Evolutionary conservation across 2,113 vertebrate genomes (phyloP), one percentile per base, ranked within the genome.

Genomic region (Percina caprodes): DNA sequence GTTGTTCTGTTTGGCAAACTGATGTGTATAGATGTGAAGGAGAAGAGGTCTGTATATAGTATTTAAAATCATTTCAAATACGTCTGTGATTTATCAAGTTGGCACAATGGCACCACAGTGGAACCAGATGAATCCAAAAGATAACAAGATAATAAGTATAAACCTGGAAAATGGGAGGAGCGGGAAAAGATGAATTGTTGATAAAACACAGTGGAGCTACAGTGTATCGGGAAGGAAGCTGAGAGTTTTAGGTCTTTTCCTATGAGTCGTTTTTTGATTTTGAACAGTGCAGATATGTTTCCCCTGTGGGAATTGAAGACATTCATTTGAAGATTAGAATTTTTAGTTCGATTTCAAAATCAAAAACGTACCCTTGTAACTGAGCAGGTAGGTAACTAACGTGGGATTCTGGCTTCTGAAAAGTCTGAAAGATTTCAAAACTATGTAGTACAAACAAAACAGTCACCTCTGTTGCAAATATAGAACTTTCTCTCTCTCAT

Each of bases 241-340:
- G 85, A 89, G 89, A 86, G 88, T 86, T 89, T 86, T 24, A 83
- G 75, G 81, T 91, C 85, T 91, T 86, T 89, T 87, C 82, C 84
- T 77, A 85, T 78, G 74, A 89, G 88, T 89, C 79, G 85, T 91
- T 93, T 91, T 85, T 75, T 92, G 91, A 93, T 93, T 91, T 89
- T 86, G 87, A 94, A 93, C 91, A 93, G 93, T 94, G 93, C 93
- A 93, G 90, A 88, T 92, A 86, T 85, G 81, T 89, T 88, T 84
- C 84, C 89, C 85, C 77, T 68, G 23, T 51, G 89, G 92, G 90
- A 93, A 83, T 80, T 86, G 46, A 92, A 91, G 89, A 94, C 93
- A 94, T 94, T 94, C 93, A 92, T 92, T 89, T 84, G 82, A 86
- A 90, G 91, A 90, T 92, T 83, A 74, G 79, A 88, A 86, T 89